Evolutionary conservation across 2,113 vertebrate genomes (phyloP).

Genomic region (Scopus umbretta): DNA sequence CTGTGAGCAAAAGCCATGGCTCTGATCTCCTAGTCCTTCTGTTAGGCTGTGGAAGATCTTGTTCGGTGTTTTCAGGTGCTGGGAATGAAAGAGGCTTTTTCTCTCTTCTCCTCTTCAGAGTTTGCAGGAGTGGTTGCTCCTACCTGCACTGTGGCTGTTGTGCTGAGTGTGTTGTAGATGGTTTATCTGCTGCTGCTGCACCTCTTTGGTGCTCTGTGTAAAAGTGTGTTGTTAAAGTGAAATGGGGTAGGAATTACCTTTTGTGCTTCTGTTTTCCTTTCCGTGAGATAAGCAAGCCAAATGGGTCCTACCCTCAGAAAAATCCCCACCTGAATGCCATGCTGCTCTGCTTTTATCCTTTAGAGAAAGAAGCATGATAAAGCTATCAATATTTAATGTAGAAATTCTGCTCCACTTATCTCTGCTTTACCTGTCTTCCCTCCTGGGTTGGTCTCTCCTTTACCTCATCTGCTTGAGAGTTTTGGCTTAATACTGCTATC

Average conservation of each 20-base stretch:
- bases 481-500: background rate
- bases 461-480: conserved; percentile 19
- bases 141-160: background rate
- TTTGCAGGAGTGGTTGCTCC: background rate
- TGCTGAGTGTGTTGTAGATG: background rate
- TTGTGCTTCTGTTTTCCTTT: background rate
- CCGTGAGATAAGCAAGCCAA: background rate
- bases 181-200: background rate
- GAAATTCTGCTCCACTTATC: background rate
- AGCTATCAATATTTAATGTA: background rate
- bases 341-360: background rate
- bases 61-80: background rate
- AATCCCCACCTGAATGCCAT: background rate
- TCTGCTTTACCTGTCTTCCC: background rate
- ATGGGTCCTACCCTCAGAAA: background rate
- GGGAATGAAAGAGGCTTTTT: background rate
- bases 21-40: background rate
- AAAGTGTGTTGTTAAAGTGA: background rate
- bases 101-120: background rate
- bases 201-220: background rate
- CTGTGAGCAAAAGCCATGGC: background rate
- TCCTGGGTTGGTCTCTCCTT: background rate
- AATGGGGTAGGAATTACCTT: background rate
- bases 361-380: background rate
- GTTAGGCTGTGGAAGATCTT: background rate